Percentiles rank a stretch among this genome's conserved stretches.
Conservation (phyloP, 2,888 invertebrate genomes). For the Spisula solida region DNA sequence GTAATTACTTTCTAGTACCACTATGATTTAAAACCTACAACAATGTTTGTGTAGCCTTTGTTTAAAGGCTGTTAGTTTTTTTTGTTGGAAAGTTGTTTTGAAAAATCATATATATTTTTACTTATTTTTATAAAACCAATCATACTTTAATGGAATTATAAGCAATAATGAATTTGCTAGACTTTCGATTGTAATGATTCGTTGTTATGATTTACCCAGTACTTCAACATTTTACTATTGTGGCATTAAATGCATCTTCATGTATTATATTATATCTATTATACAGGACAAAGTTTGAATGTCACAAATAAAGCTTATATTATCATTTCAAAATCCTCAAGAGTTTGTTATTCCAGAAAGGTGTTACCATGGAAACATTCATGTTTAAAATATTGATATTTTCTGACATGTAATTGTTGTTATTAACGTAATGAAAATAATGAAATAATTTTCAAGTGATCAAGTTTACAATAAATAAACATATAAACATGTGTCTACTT, state of each 20-base stretch:
- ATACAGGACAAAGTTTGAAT: neutral
- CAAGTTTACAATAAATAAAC: neutral
- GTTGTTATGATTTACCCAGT: neutral
- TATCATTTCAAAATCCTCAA: neutral
- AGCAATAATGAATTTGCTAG: neutral
- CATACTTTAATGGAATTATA: neutral
- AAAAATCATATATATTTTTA: neutral
- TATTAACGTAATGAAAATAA: neutral
- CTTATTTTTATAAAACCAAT: conserved; percentile 7
- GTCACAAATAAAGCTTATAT: neutral
- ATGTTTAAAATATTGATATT: neutral
- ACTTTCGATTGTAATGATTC: neutral
- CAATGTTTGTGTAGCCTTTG: neutral
- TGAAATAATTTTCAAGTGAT: neutral
- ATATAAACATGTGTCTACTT: neutral
- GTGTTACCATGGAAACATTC: neutral
- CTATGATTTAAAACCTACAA: too few relatives aligned
- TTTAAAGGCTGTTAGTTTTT: neutral
- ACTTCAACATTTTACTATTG: neutral
- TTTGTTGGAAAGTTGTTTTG: neutral
- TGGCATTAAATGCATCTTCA: neutral
- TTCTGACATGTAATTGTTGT: neutral
- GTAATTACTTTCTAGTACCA: too few relatives aligned
- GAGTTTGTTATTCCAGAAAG: neutral
- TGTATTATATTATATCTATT: neutral